Conservation (phyloP, 2,797 vertebrate genomes). For the Mormyrops boulengeri region DNA sequence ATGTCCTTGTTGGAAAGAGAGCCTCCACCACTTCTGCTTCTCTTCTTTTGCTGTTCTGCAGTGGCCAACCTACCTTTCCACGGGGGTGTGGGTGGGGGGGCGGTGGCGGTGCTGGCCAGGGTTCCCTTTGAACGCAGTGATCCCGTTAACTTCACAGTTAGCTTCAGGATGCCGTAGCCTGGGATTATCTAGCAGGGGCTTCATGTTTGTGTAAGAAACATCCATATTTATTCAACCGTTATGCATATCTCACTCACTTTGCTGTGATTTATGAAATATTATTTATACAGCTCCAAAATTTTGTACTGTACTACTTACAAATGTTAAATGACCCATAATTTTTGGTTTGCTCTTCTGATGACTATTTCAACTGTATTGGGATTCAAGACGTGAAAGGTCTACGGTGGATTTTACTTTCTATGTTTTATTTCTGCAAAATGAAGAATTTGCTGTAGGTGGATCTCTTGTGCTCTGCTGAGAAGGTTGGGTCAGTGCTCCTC, state of each 20-base stretch:
- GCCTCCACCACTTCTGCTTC: slow-evolving; percentile 51
- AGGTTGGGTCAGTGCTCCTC: not conserved
- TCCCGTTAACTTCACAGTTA: slow-evolving; percentile 43
- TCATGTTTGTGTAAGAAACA: slow-evolving; percentile 8
- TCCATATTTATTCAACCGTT: not conserved
- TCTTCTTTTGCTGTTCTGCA: slow-evolving; percentile 42
- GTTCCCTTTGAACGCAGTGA: slow-evolving; percentile 51
- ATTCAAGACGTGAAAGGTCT: not conserved
- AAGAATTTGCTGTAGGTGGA: not conserved
- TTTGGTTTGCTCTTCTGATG: not conserved
- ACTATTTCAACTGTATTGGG: not conserved
- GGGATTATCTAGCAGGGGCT: not conserved
- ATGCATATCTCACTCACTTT: not conserved
- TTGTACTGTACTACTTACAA: not conserved
- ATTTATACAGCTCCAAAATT: not conserved
- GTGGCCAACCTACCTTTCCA: not conserved
- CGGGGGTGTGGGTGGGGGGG: not conserved
- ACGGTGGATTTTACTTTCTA: not conserved
- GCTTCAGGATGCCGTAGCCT: not conserved
- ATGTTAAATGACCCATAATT: not conserved
- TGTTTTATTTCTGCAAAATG: not conserved
- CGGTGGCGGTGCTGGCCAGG: not conserved
- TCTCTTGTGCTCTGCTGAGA: not conserved
- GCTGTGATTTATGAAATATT: not conserved
- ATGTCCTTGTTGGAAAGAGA: slow-evolving; percentile 57